Conservation (phyloP, 2,888 invertebrate genomes). For the Amphimallon solstitiale region DNA sequence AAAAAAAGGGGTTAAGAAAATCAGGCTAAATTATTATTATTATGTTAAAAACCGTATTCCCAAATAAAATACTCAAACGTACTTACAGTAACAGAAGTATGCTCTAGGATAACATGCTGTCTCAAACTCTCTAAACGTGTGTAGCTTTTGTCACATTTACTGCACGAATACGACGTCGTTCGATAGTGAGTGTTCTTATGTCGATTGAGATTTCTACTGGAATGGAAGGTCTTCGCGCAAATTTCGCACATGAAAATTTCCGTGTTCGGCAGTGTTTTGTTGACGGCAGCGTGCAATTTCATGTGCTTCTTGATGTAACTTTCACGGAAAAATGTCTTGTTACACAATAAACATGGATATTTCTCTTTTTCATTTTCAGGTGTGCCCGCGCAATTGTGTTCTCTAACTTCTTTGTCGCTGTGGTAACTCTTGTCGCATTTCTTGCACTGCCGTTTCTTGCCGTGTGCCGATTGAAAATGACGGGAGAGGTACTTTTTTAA, state of each 20-base stretch:
- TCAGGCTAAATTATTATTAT: no score
- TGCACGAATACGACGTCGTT: conserved; percentile 43
- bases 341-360: conserved; percentile 52
- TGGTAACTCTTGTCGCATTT: conserved; percentile 51
- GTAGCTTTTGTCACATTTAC: conserved; percentile 50
- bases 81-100: conserved; percentile 30
- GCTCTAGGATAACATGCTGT: conserved; percentile 45
- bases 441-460: conserved; percentile 51
- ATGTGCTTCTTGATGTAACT: conserved; percentile 53
- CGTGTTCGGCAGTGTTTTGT: conserved; percentile 28
- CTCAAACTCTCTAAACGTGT: conserved; percentile 44
- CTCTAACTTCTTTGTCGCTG: conserved; percentile 47
- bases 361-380: conserved; percentile 46
- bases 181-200: conserved; percentile 62
- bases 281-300: conserved; percentile 47
- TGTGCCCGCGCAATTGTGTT: conserved; percentile 51
- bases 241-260: conserved; percentile 61
- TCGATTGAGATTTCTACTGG: conserved; percentile 61
- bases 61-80: background rate
- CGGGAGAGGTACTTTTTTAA: conserved; percentile 63
- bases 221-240: conserved; percentile 63
- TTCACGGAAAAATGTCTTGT: conserved; percentile 51
- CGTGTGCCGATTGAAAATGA: conserved; percentile 59
- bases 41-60: no score
- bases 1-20: no score